Percentiles rank a stretch among this genome's conserved stretches.
Evolutionary conservation across 2,113 vertebrate genomes (phyloP).

Genomic region (Syrrhaptes paradoxus): DNA sequence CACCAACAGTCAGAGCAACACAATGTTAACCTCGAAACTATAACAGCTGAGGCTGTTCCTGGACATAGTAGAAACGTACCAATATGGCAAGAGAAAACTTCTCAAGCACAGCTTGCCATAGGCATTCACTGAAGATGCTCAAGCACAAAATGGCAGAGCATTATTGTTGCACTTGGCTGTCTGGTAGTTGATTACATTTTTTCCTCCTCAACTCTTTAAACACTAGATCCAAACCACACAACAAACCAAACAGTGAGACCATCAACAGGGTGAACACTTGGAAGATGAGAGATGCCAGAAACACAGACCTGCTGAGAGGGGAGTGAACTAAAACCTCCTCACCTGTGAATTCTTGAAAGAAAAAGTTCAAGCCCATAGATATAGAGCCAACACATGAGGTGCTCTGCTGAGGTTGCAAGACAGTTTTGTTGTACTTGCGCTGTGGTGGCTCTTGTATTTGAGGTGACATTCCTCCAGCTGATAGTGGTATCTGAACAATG

Average conservation of each 20-base stretch:
- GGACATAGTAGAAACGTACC: background rate
- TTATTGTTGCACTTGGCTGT: background rate
- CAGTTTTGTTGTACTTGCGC: background rate
- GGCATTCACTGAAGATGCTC: background rate
- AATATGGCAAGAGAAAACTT: background rate
- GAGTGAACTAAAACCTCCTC: background rate
- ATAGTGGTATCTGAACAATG: background rate
- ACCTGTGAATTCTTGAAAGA: background rate
- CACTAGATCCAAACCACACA: background rate
- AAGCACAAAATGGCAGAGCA: fast-evolving
- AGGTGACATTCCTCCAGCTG: background rate
- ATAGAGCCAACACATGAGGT: background rate
- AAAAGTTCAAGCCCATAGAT: background rate
- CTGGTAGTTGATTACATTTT: background rate
- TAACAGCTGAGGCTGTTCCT: background rate
- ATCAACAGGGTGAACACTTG: background rate
- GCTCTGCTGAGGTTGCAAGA: background rate
- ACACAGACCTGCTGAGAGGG: background rate
- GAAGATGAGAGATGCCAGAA: background rate
- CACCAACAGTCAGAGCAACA: background rate
- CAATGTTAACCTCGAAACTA: background rate
- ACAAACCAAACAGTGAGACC: background rate
- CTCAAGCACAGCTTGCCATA: background rate
- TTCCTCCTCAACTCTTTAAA: background rate
- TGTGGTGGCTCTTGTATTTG: background rate